Evolutionary conservation across 2,113 vertebrate genomes (phyloP), one percentile per base, ranked within the genome.

Genomic region (Neolamprologus longior): DNA sequence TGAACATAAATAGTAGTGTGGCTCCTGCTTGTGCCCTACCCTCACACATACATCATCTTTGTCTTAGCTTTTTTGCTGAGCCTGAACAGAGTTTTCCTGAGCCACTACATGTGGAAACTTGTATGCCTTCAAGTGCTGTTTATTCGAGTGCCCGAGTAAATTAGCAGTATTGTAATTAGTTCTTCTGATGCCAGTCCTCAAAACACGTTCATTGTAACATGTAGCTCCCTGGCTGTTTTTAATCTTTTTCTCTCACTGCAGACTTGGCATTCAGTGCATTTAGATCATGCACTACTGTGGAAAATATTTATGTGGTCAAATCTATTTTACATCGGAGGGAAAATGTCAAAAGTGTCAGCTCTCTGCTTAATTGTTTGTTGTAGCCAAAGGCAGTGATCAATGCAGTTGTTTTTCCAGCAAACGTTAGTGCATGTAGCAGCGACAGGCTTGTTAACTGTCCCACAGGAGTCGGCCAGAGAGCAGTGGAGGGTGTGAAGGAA

Each of bases 401-500:
- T 52, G 31, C n/a, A 17, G 17, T 21, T 40, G 12, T 82, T 82
- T 76, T 79, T 28, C 9, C 5, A 17, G 5, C 4, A 19, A 54
- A 13, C 3, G 9, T 80, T 28, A 45, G 61, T 85, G 50, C 50
- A 78, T 81, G 55, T 45, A 53, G 61, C 33, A 86, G 21, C 3
- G 17, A 78, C 73, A 31, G 84, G 24, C 73, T 89, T 82, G 86
- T 84, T 91, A 71, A 35, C 80, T 50, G 83, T 91, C 90, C 83
- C 82, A 26, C 35, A 85, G 89, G 90, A 91, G 80, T 50, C 21
- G 24, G 28, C 37, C 40, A 76, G 26, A 52, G 76, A 89, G 76
- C 54, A 9, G 61, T 35, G 52, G 80, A 85, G 82, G 78, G 57
- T 33, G 54, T 80, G 85, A 86, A 90, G 93, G 93, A 94, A 90